Percentiles rank a stretch among this genome's conserved stretches.
phyloP scores from a whole-genome alignment of 2,113 vertebrate species.

The Tonatia bakeri region DNA sequence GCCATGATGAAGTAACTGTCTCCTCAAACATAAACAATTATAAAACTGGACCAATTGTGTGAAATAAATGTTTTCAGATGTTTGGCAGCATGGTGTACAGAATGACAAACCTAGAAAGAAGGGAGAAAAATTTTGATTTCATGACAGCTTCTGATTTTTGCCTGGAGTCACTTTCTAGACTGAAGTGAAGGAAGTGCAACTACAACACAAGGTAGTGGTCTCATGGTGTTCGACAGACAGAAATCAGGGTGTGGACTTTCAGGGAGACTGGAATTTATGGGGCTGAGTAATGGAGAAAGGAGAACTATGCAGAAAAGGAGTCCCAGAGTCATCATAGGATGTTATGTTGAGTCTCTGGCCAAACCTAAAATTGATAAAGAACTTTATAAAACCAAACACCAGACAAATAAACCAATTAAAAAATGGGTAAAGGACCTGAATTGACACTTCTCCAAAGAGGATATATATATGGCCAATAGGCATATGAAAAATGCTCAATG shows the following conservation, averaged over 20 bases:
- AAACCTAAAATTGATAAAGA: background rate
- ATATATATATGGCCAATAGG: background rate
- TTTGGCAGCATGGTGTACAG: background rate
- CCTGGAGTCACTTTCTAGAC: background rate
- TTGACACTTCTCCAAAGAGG: background rate
- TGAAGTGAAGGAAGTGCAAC: accelerated
- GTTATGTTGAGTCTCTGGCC: background rate
- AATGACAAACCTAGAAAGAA: background rate
- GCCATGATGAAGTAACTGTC: background rate
- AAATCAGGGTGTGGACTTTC: background rate
- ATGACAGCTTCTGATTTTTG: background rate
- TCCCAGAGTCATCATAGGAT: background rate
- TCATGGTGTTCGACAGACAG: background rate
- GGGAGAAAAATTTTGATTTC: background rate
- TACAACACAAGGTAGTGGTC: background rate
- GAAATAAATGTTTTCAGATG: background rate
- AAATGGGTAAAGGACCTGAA: background rate
- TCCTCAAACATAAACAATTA: background rate
- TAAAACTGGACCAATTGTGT: background rate
- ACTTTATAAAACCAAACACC: background rate
- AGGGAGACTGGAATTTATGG: no score
- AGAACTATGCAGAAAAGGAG: background rate
- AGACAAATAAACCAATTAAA: background rate
- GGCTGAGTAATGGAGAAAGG: background rate
- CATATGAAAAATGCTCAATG: background rate